Conservation (phyloP, 2,113 vertebrate genomes). For the Erythrocercus mccallii region DNA sequence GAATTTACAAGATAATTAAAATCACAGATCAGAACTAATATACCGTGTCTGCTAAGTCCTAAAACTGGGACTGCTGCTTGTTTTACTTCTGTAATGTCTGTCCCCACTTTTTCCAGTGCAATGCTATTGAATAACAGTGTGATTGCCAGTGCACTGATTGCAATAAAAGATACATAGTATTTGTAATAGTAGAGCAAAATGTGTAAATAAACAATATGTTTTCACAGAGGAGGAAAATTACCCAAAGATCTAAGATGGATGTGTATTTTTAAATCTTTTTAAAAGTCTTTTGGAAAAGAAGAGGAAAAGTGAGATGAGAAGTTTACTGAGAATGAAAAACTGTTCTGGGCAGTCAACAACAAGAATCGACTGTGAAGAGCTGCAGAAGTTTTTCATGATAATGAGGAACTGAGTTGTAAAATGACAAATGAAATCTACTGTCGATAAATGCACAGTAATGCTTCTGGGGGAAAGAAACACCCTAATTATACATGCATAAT, state of each 20-base stretch:
- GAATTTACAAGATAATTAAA: conserved; percentile 3
- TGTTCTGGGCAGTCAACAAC: conserved; percentile 8
- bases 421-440: conserved; percentile 23
- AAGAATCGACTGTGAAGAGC: neutral
- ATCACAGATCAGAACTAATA: neutral
- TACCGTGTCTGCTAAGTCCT: neutral
- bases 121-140: neutral
- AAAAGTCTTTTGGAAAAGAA: neutral
- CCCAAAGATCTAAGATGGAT: neutral
- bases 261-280: neutral
- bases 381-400: conserved; percentile 43
- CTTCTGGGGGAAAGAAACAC: neutral
- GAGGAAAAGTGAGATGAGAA: neutral
- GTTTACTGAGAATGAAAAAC: conserved; percentile 15
- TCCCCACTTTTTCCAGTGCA: neutral
- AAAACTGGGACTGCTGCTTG: neutral
- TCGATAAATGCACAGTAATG: conserved; percentile 37
- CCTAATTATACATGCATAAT: conserved; percentile 64
- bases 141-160: neutral
- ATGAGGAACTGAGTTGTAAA: conserved; percentile 10
- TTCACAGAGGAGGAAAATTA: neutral
- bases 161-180: neutral
- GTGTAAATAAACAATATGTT: neutral
- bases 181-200: neutral
- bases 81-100: neutral